These are phyloP conservation scores for Fissipunctia ypsillon DNA, from an alignment of 2,888 invertebrate species.

Conservation along the genomic window DNA sequence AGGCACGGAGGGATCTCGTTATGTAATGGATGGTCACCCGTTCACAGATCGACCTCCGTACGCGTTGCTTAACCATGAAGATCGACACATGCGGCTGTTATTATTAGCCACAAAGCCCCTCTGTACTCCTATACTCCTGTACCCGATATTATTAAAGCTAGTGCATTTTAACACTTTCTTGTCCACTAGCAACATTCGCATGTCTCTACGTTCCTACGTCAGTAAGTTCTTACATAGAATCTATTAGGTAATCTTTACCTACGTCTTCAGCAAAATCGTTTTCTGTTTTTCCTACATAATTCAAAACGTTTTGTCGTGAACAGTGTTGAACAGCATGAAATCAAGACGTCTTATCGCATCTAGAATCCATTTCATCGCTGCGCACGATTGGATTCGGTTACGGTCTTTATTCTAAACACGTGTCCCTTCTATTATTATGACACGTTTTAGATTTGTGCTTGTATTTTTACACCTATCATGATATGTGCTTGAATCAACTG, in stretches of 20 bases:
- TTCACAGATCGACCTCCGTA: no score
- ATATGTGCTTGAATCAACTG: not conserved
- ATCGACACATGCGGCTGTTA: no score
- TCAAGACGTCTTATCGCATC: slow-evolving; percentile 54
- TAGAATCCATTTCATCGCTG: slow-evolving; percentile 44
- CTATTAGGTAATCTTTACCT: not conserved
- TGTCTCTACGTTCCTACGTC: no score
- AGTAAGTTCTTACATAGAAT: not conserved
- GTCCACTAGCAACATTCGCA: not conserved
- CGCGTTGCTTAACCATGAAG: no score
- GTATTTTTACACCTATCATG: not conserved
- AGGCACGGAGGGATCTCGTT: no score
- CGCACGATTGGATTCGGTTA: slow-evolving; percentile 54
- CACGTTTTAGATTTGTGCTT: slow-evolving; percentile 33
- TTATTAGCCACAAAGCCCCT: no score
- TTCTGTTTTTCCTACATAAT: slow-evolving; percentile 28
- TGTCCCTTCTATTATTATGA: slow-evolving; percentile 30
- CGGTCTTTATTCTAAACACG: slow-evolving; percentile 46
- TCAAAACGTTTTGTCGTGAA: slow-evolving; percentile 43
- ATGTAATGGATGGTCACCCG: no score
- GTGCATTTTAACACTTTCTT: no score
- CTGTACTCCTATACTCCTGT: no score
- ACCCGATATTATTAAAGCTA: not conserved
- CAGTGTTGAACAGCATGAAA: slow-evolving; percentile 51
- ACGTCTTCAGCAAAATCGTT: slow-evolving; percentile 11